A percentile compares a stretch with the other conserved stretches of the same genome.
phyloP scores from a whole-genome alignment of 2,797 vertebrate species.

The Aselliscus stoliczkanus region DNA sequence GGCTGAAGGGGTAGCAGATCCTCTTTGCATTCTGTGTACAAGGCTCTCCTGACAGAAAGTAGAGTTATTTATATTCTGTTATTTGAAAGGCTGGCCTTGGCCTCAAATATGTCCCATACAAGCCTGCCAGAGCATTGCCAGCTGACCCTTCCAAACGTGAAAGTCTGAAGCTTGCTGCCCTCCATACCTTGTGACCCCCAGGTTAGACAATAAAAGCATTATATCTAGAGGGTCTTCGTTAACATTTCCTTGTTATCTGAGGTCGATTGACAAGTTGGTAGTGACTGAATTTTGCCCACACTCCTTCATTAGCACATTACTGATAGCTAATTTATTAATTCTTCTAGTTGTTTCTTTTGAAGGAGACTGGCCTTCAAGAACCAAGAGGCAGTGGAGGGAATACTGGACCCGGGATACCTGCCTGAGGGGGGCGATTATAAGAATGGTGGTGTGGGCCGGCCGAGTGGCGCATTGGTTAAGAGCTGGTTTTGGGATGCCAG shows the following conservation, averaged over 20 bases:
- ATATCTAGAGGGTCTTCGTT: background rate
- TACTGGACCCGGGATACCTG: background rate
- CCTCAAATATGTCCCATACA: background rate
- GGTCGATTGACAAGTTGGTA: background rate
- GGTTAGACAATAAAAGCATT: background rate
- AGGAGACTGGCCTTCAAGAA: background rate
- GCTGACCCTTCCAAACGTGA: background rate
- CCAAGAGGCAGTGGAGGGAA: background rate
- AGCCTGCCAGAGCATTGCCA: background rate
- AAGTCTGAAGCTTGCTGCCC: background rate
- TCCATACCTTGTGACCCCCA: background rate
- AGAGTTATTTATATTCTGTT: background rate
- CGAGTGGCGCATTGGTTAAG: no score
- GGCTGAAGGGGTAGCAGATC: background rate
- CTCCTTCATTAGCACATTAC: background rate
- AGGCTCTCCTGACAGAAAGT: background rate
- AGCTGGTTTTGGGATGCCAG: no score
- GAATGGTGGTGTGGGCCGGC: no score
- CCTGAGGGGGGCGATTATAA: background rate
- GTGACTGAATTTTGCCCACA: background rate
- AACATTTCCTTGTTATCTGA: background rate
- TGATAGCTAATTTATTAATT: conserved; percentile 15
- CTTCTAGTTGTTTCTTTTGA: conserved; percentile 15
- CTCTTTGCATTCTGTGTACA: background rate
- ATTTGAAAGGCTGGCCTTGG: background rate